Percentiles rank a stretch among this genome's conserved stretches.
These are phyloP conservation scores for Halictus rubicundus DNA, from an alignment of 1,140 invertebrate genomes.

Conservation along the genomic window DNA sequence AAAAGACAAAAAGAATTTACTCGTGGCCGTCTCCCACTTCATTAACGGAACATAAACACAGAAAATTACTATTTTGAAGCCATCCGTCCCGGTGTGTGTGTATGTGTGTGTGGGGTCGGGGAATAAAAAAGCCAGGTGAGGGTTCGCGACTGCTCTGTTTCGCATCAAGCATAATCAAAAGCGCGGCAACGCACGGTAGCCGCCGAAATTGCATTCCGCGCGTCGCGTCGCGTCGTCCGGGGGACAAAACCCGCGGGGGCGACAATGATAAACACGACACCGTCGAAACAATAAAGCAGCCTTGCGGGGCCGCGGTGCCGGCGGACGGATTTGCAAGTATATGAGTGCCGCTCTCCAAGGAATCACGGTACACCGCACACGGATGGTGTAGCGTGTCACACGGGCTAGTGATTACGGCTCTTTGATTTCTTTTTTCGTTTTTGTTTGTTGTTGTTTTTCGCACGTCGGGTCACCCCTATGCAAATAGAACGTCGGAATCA, in stretches of 20 bases:
- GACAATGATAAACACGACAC: not conserved
- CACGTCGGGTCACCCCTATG: constrained; percentile 35
- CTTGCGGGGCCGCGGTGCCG: not conserved
- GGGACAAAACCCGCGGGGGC: not conserved
- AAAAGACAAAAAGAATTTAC: no score
- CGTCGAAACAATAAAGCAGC: constrained; percentile 10
- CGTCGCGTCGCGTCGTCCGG: not conserved
- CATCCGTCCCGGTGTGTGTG: not conserved
- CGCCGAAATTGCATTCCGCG: not conserved
- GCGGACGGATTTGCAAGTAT: constrained; percentile 4
- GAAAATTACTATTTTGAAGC: no score
- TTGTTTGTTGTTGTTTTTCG: not conserved
- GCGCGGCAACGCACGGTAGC: not conserved
- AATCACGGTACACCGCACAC: not conserved
- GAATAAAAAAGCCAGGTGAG: not conserved
- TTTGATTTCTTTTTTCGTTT: not conserved
- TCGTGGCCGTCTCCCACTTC: no score
- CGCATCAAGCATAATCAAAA: constrained; percentile 3
- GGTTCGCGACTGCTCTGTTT: not conserved
- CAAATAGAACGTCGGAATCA: constrained; percentile 62
- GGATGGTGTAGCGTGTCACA: constrained; percentile 11
- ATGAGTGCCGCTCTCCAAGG: constrained; percentile 1
- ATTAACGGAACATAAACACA: no score
- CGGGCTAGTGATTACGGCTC: constrained; percentile 44
- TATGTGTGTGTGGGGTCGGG: no score